Conservation (phyloP, 2,113 vertebrate species). For the Chionomys nivalis region DNA sequence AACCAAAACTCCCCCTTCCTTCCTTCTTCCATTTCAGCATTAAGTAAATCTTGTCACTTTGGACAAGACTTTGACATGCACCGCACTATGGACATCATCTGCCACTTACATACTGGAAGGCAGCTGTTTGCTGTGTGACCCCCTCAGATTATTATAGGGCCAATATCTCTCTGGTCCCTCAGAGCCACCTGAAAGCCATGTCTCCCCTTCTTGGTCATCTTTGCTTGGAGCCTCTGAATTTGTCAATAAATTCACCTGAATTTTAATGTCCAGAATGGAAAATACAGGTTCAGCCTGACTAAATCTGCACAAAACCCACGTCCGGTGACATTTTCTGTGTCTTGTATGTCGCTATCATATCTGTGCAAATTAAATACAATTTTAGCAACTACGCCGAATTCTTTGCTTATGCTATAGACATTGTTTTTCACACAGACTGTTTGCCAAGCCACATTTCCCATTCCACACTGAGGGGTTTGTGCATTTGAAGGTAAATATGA, state of each 20-base stretch:
- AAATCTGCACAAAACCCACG: not conserved
- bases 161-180: not conserved
- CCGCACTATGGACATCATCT: not conserved
- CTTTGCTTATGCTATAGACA: conserved; percentile 16
- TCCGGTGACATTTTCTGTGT: not conserved
- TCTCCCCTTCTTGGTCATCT: not conserved
- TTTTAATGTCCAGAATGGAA: not conserved
- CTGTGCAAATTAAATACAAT: not conserved
- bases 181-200: not conserved
- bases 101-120: not conserved
- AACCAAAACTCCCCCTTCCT: not conserved
- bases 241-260: not conserved
- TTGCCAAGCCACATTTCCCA: not conserved
- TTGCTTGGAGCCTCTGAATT: not conserved
- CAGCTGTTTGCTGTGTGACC: not conserved
- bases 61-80: not conserved
- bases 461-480: not conserved
- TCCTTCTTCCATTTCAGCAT: not conserved
- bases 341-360: not conserved
- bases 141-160: not conserved
- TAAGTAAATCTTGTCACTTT: not conserved
- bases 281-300: not conserved
- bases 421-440: not conserved
- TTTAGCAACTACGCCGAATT: not conserved
- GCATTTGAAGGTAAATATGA: conserved; percentile 46